Evolutionary conservation across 2,888 invertebrate species (phyloP).

Genomic region (Amphiduros pacificus): DNA sequence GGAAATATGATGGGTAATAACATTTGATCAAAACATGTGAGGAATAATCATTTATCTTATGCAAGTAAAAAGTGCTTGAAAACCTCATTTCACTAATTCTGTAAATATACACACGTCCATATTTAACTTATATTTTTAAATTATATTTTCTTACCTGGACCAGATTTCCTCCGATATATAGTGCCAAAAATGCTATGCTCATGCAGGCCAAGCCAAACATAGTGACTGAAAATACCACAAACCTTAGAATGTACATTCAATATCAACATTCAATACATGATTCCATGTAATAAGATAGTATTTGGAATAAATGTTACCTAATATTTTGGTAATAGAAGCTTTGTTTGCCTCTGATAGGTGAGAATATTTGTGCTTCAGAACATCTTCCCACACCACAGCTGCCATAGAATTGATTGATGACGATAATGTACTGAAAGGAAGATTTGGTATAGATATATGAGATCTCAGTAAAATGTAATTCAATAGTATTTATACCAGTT

Average conservation of each 20-base stretch:
- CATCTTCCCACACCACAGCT: constrained; percentile 14
- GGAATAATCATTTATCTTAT: no score
- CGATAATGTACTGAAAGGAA: constrained; percentile 8
- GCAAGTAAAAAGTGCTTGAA: no score
- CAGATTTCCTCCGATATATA: constrained; percentile 9
- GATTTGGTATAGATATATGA: no score
- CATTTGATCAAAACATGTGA: no score
- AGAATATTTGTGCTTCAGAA: background rate
- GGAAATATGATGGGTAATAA: no score
- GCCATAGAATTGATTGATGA: constrained; percentile 13
- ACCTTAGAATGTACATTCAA: background rate
- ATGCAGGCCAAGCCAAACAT: constrained; percentile 4
- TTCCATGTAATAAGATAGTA: background rate
- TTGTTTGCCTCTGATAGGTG: background rate
- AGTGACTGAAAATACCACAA: background rate
- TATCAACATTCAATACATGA: background rate
- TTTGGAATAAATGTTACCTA: no score
- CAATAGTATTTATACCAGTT: no score
- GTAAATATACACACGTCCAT: no score
- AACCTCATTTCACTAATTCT: no score
- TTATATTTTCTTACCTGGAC: background rate
- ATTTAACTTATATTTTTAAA: background rate
- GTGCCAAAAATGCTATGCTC: background rate
- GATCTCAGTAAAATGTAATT: no score
- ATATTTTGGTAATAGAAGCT: constrained; percentile 3